Evolutionary conservation across 2,888 invertebrate species (phyloP), one percentile per base, ranked within the genome.

Genomic region (Platycnemis pennipes): DNA sequence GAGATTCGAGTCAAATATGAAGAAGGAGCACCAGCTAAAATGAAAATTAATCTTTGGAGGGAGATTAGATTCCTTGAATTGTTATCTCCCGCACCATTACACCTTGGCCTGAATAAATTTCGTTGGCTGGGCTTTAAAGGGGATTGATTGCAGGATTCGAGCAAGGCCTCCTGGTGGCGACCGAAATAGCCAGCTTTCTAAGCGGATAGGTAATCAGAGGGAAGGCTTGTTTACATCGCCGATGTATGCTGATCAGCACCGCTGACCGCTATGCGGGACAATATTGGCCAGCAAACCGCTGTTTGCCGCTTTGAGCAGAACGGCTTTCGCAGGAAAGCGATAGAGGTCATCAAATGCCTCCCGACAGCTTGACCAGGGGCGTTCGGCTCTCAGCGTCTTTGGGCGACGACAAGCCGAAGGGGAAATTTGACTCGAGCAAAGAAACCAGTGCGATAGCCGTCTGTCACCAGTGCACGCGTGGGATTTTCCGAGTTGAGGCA

Each of bases 171-270:
- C 77, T n/a, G n/a, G 31, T 37, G 37, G 77, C 3, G 37, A 2
- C 77, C 37, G 77, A 77, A 37, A 37, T 11, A 77, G 11, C 37
- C 31, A 16, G 31, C 77, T 16, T 13, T 37, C 77, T 77, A 77
- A 77, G 77, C 77, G 77, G 77, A 77, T 37, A 37, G 77, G 77
- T 77, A 77, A 77, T 77, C 77, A 37, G 77, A 31, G 77, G 31
- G 37, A 8, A 13, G 77, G 77, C 2, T 37, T 77, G 77, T 77
- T 77, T 77, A 77, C 77, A 26, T 37, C 77, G 26, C 37, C 37
- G 37, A 77, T 13, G 37, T 11, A 37, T 37, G 37, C 77, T 37
- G 77, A 13, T 37, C 77, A 77, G 77, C 37, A 16, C 37, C 37
- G 37, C 77, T 37, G 77, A 2, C 77, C 77, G 16, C 31, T 37